Conservation (phyloP, 2,888 invertebrate genomes). For the Myopa testacea region DNA sequence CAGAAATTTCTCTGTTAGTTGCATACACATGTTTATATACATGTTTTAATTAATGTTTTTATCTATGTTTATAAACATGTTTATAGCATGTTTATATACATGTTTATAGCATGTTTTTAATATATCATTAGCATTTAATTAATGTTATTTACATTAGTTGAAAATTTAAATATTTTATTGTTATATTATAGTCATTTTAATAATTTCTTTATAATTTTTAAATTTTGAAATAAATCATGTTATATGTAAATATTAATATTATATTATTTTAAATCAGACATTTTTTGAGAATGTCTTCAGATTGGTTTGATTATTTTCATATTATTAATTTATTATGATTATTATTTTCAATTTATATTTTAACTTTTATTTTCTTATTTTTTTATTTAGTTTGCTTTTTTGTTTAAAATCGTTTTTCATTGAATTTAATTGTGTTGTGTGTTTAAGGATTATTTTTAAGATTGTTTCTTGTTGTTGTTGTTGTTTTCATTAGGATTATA, state of each 20-base stretch:
- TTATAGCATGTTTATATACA: no score
- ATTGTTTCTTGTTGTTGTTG: neutral
- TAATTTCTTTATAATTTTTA: neutral
- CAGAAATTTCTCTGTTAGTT: neutral
- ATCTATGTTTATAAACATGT: no score
- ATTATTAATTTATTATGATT: conserved; percentile 11
- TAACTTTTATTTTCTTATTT: neutral
- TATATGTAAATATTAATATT: no score
- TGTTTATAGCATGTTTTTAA: no score
- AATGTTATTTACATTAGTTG: neutral
- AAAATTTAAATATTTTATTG: neutral
- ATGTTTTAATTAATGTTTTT: neutral
- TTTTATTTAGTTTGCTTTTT: neutral
- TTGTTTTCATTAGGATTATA: no score
- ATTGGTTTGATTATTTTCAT: neutral
- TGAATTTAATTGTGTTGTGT: neutral
- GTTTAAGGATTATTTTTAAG: neutral
- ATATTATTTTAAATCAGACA: no score
- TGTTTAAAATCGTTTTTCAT: neutral
- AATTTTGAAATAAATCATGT: neutral
- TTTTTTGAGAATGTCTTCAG: no score
- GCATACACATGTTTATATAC: neutral
- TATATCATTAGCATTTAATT: neutral
- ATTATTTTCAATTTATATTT: conserved; percentile 1
- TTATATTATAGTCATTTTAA: neutral